Conservation (phyloP, 2,888 invertebrate species). For the Phyto melanocephala region DNA sequence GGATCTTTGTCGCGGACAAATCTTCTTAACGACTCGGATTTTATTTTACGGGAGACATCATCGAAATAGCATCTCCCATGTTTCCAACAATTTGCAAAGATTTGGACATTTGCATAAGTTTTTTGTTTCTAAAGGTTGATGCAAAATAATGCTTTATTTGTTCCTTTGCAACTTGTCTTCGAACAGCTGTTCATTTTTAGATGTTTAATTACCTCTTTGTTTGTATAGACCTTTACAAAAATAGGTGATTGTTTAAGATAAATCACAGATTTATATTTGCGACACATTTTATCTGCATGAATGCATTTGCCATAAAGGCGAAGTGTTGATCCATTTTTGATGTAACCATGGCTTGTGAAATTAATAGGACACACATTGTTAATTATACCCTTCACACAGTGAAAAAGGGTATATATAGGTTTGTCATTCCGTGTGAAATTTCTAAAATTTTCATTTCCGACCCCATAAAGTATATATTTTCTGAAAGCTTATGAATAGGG, state of each 20-base stretch:
- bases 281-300: not conserved
- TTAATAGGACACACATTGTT: not conserved
- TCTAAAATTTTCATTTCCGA: too few species aligned
- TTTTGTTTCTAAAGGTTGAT: not conserved
- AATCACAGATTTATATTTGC: not conserved
- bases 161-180: not conserved
- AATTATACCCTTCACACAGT: too few species aligned
- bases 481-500: too few species aligned
- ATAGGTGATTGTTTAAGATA: not conserved
- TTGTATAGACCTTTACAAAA: not conserved
- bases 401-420: too few species aligned
- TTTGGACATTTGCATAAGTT: not conserved
- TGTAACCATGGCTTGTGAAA: not conserved
- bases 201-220: not conserved
- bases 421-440: too few species aligned
- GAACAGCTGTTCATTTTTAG: not conserved
- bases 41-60: not conserved
- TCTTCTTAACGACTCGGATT: not conserved
- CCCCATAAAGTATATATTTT: too few species aligned
- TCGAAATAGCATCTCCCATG: not conserved
- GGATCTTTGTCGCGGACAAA: not conserved
- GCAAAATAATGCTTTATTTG: not conserved
- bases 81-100: not conserved
- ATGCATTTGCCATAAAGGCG: constrained; percentile 1
- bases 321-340: not conserved